These are phyloP conservation scores for Ia io DNA, from an alignment of 2,113 vertebrate species.

Conservation along the genomic window DNA sequence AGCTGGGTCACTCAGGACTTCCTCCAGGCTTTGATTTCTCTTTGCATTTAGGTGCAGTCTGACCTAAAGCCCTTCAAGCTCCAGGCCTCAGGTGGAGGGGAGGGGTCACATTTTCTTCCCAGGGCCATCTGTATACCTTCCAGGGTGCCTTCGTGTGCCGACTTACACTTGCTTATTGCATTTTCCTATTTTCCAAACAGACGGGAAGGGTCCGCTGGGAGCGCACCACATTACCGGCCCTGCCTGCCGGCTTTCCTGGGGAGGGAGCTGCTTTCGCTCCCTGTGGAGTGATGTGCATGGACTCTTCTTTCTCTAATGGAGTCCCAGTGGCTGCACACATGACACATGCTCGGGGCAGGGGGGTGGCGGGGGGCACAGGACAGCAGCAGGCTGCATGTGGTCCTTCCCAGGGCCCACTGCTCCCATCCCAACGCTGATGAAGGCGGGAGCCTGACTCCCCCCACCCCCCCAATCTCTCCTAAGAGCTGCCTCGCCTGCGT, in stretches of 20 bases:
- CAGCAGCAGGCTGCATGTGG: conserved; percentile 13
- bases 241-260: conserved; percentile 60
- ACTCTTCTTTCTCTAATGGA: conserved; percentile 60
- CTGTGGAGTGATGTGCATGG: conserved; percentile 61
- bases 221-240: conserved; percentile 51
- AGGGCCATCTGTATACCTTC: conserved; percentile 23
- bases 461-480: background rate
- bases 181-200: conserved; percentile 70
- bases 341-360: conserved; percentile 52
- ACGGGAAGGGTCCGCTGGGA: conserved; percentile 54
- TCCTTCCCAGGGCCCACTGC: conserved; percentile 53
- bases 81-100: background rate
- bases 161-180: conserved; percentile 66
- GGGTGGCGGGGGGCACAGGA: conserved; percentile 57
- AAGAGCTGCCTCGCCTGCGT: background rate
- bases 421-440: conserved; percentile 64
- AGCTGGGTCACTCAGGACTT: background rate
- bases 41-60: background rate
- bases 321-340: conserved; percentile 54
- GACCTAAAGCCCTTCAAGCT: background rate
- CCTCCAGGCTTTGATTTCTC: background rate
- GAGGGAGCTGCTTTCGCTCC: conserved; percentile 41
- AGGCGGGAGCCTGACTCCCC: background rate
- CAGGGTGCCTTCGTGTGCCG: background rate
- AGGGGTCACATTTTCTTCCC: conserved; percentile 23